phyloP scores from a whole-genome alignment of 2,797 vertebrate species.

The Lacerta viridis region DNA sequence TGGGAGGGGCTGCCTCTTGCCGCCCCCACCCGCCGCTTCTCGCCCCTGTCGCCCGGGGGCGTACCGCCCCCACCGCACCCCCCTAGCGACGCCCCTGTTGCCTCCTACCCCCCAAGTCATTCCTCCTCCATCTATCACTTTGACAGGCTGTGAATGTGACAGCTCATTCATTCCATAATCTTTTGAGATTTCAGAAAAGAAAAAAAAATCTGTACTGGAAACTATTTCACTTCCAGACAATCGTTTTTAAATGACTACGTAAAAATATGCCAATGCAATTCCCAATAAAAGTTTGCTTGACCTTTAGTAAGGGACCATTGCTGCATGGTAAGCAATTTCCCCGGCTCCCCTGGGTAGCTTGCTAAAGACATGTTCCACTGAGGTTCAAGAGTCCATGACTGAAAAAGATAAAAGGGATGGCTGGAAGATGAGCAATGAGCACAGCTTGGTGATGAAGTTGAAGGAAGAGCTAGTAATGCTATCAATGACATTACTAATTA shows the following conservation, averaged over 20 bases:
- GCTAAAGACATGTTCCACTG: slow-evolving; percentile 38
- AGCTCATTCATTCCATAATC: slow-evolving; percentile 12
- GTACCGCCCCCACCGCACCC: no score
- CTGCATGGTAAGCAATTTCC: slow-evolving; percentile 62
- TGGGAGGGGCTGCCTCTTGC: no score
- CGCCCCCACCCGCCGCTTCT: no score
- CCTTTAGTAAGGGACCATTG: slow-evolving; percentile 49
- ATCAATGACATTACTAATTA: slow-evolving; percentile 76
- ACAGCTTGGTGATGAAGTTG: slow-evolving; percentile 70
- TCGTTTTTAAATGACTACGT: slow-evolving; percentile 43
- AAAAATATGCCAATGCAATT: background rate
- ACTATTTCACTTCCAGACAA: background rate
- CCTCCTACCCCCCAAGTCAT: background rate
- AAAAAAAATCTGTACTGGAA: background rate
- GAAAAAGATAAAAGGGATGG: slow-evolving; percentile 53
- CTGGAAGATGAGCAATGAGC: slow-evolving; percentile 64
- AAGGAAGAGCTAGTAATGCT: slow-evolving; percentile 71
- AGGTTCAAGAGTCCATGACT: slow-evolving; percentile 48
- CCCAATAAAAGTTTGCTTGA: slow-evolving; percentile 56
- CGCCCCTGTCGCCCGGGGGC: no score
- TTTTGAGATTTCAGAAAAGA: slow-evolving; percentile 13
- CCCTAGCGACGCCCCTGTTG: no score
- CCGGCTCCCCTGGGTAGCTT: slow-evolving; percentile 52
- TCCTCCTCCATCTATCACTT: slow-evolving; percentile 1
- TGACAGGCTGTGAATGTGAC: background rate